Conservation (phyloP, 1,140 invertebrate genomes). For the Musca domestica region DNA sequence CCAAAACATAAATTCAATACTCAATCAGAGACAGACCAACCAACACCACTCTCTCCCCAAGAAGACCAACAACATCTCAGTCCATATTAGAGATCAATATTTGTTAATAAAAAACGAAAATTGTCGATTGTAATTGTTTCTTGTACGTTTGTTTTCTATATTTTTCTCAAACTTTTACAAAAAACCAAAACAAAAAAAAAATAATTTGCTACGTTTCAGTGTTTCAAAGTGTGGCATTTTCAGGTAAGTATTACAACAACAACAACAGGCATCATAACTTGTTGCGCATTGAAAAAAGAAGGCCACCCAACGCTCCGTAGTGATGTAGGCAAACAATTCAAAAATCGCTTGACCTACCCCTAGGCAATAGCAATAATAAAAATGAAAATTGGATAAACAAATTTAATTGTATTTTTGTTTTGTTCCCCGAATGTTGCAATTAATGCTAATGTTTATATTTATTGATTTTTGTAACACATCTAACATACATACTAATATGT, state of each 20-base stretch:
- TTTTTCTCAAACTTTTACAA: neutral
- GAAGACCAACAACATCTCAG: neutral
- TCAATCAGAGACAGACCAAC: too few relatives aligned
- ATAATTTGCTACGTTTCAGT: conserved; percentile 61
- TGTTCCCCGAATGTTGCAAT: too few relatives aligned
- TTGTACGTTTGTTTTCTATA: neutral
- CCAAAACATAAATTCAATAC: too few relatives aligned
- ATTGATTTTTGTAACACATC: neutral
- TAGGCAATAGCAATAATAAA: too few relatives aligned
- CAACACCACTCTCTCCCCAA: neutral
- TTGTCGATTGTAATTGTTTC: neutral
- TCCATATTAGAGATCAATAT: neutral
- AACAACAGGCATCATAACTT: neutral
- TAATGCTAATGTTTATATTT: neutral
- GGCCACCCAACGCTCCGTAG: too few relatives aligned
- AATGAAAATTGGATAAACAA: too few relatives aligned
- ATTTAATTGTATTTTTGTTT: too few relatives aligned
- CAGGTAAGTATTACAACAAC: conserved; percentile 72
- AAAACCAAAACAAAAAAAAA: conserved; percentile 37
- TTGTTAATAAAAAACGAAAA: conserved; percentile 1
- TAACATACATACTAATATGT: neutral
- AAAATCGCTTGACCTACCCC: too few relatives aligned
- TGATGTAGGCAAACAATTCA: too few relatives aligned
- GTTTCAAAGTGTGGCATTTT: conserved; percentile 92
- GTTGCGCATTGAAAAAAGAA: too few relatives aligned